Base-by-base conservation (phyloP, 2,113 vertebrate species). In the Heterocephalus glaber region DNA sequence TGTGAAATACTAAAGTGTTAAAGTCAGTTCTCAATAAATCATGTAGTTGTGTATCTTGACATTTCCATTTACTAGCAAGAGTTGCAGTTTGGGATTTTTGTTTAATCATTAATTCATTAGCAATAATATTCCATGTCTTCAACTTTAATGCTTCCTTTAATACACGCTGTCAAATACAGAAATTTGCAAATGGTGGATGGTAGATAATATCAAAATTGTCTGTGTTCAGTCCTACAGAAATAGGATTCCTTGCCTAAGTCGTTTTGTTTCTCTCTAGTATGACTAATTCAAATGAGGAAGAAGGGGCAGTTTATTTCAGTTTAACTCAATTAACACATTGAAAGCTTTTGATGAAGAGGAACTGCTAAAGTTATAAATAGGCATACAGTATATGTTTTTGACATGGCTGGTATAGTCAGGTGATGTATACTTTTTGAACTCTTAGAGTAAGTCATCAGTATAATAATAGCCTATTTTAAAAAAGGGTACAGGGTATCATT, bases 381-480 rank as follows among this genome's bases (percentile, higher is more conserved):
- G 35, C 19, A 76, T 74, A 89, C 44, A 26, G 7, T 68, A 8
- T 60, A 4, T 86, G 2, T 47, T 94, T 95, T 92, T 66, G 52
- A 49, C 3, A 30, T 84, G 35, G 3, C 7, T 82, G 22, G 3
- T 90, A 47, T 47, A 38, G 60, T 89, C 90, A 72, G 47, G 38
- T 93, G 24, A 10, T 54, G 9, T n/a, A 4, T 44, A 58, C 44
- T 60, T 88, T 90, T 49, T 65, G 58, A 28, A 82, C 14, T 88
- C 5, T 79, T 95, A 60, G 35, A 58, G 20, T 79, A 74, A 54
- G 16, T 68, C 82, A 70, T 84, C 26, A 26, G 7, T 76, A 28
- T 80, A 19, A 81, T 9, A 94, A 33, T 92, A n/a, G 56, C n/a
- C 22, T 88, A 35, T 6, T 85, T 94, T 89, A 83, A 92, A 86